Percentiles rank a stretch among this genome's conserved stretches.
Evolutionary conservation across 2,797 vertebrate species (phyloP).

Genomic region (Sebastes alutus): DNA sequence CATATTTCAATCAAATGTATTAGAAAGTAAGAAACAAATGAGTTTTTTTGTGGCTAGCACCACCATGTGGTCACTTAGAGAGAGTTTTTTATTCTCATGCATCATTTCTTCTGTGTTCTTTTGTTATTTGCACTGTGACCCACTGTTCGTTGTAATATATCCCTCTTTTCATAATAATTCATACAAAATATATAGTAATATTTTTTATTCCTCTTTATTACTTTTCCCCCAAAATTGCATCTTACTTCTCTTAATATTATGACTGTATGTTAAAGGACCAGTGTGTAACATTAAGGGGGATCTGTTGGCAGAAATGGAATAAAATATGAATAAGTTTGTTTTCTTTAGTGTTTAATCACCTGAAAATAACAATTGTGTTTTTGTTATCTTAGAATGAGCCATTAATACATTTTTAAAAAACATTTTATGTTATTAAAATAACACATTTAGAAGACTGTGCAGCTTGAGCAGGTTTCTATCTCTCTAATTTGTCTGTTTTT

Average conservation of each 20-base stretch:
- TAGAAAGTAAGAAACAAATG: not conserved
- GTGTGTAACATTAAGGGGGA: too few relatives aligned
- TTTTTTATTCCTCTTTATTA: too few relatives aligned
- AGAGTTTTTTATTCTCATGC: not conserved
- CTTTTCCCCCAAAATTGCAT: too few relatives aligned
- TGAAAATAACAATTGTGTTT: too few relatives aligned
- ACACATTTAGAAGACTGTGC: not conserved
- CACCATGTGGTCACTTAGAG: not conserved
- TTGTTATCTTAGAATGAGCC: too few relatives aligned
- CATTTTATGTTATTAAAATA: not conserved
- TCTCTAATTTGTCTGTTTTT: not conserved
- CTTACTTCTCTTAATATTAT: too few relatives aligned
- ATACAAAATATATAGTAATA: too few relatives aligned
- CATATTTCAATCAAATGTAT: not conserved
- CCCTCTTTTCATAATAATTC: not conserved
- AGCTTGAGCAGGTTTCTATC: not conserved
- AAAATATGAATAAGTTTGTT: accelerated
- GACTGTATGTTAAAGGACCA: too few relatives aligned
- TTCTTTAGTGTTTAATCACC: too few relatives aligned
- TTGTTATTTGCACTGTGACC: too few relatives aligned
- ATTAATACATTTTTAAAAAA: too few relatives aligned
- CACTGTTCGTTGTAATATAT: not conserved
- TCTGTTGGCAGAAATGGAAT: too few relatives aligned
- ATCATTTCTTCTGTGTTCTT: not conserved
- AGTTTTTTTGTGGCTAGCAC: not conserved